phyloP scores from a whole-genome alignment of 2,888 invertebrate genomes.

The Nesidiocoris tenuis region DNA sequence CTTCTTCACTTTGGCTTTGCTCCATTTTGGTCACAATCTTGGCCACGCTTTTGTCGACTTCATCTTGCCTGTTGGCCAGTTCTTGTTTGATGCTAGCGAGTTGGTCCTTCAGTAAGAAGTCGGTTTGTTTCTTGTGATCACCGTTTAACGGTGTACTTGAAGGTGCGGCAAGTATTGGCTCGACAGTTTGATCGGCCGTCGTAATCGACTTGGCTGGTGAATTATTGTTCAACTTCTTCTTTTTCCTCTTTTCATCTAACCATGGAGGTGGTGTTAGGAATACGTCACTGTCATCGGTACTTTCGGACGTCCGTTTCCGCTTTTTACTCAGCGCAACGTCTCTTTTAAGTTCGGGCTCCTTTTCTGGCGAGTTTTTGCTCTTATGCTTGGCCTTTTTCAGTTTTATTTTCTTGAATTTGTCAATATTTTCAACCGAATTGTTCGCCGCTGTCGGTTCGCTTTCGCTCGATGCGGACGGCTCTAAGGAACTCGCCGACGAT shows the following conservation, averaged over 20 bases:
- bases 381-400: background rate
- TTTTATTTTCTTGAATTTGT: background rate
- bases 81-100: background rate
- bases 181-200: too few relatives aligned
- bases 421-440: background rate
- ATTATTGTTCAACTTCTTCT: background rate
- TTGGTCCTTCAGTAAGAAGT: background rate
- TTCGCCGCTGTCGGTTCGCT: background rate
- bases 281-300: background rate
- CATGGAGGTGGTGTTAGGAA: background rate
- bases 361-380: background rate
- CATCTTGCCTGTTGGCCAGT: background rate
- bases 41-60: background rate
- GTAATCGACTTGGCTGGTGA: background rate
- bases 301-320: background rate
- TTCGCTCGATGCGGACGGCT: background rate
- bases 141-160: background rate
- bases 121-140: background rate
- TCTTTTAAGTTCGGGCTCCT: background rate
- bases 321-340: background rate
- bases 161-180: background rate
- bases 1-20: background rate
- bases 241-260: background rate
- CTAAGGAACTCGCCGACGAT: background rate
- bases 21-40: background rate